Conservation (phyloP, 2,113 vertebrate species). For the Camelus bactrianus region DNA sequence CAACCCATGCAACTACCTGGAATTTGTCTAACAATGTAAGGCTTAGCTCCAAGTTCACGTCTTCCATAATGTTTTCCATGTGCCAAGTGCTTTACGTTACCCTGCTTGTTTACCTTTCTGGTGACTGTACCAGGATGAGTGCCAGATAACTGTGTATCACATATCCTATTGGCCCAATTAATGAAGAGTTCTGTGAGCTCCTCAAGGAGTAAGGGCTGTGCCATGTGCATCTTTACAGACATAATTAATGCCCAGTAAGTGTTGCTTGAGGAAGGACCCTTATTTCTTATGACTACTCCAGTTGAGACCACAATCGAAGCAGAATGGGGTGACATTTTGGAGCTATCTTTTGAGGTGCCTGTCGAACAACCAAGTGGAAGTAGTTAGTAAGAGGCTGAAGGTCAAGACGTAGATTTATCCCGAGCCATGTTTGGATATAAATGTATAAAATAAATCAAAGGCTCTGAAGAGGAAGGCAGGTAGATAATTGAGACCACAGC, state of each 20-base stretch:
- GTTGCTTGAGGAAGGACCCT: neutral
- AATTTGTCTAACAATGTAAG: constrained; percentile 53
- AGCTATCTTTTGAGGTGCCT: neutral
- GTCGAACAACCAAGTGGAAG: neutral
- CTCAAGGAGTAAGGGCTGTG: neutral
- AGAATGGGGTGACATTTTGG: neutral
- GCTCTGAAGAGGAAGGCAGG: neutral
- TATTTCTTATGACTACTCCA: neutral
- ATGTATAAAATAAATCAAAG: neutral
- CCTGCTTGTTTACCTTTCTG: neutral
- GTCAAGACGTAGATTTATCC: neutral
- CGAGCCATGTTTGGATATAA: neutral
- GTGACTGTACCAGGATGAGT: neutral
- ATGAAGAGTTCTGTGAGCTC: neutral
- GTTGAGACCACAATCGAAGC: neutral
- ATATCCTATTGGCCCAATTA: neutral
- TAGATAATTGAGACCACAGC: neutral
- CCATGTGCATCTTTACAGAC: neutral
- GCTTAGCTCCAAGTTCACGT: constrained; percentile 18
- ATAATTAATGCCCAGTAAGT: neutral
- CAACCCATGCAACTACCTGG: neutral
- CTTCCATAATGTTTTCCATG: neutral
- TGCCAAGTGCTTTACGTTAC: neutral
- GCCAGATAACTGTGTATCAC: neutral
- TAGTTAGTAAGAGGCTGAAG: neutral